Evolutionary conservation across 1,140 invertebrate genomes (phyloP).

Genomic region (Diorhabda sublineata): DNA sequence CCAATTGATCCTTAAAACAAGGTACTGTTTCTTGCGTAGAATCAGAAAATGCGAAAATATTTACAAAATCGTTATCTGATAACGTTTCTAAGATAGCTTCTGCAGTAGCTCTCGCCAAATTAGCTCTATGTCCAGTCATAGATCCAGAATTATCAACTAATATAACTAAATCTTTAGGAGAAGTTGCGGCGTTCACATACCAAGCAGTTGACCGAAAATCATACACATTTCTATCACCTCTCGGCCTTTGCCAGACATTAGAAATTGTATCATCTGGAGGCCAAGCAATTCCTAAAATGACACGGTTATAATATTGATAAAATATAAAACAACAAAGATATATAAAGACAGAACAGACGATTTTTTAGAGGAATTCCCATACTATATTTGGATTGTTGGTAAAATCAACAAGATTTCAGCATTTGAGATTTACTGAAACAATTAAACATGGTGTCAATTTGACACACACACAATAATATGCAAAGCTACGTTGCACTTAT

Average conservation of each 20-base stretch:
- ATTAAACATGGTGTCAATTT: too few relatives aligned
- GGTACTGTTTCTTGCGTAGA: conserved; percentile 70
- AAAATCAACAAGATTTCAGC: too few relatives aligned
- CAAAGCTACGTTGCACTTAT: too few relatives aligned
- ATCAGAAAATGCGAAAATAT: conserved; percentile 82
- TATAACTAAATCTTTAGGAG: conserved; percentile 94
- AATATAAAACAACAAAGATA: too few relatives aligned
- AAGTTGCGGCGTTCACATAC: conserved; percentile 95
- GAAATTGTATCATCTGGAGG: conserved; percentile 57
- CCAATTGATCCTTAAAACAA: conserved; percentile 84
- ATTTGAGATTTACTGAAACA: too few relatives aligned
- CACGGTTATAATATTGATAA: too few relatives aligned
- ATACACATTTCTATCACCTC: conserved; percentile 69
- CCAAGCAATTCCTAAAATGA: conserved; percentile 63
- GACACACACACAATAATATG: too few relatives aligned
- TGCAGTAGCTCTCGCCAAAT: conserved; percentile 81
- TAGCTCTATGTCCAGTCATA: conserved; percentile 78
- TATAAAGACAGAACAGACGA: too few relatives aligned
- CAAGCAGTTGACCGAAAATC: conserved; percentile 84
- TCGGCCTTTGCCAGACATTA: conserved; percentile 43
- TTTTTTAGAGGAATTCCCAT: too few relatives aligned
- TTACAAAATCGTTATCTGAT: conserved; percentile 94
- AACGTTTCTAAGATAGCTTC: conserved; percentile 89
- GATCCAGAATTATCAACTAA: conserved; percentile 86
- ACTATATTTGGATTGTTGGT: too few relatives aligned